A percentile compares a stretch with the other conserved stretches of the same genome.
These are phyloP conservation scores for Oligia strigilis DNA, from an alignment of 2,888 invertebrate species.

Conservation along the genomic window DNA sequence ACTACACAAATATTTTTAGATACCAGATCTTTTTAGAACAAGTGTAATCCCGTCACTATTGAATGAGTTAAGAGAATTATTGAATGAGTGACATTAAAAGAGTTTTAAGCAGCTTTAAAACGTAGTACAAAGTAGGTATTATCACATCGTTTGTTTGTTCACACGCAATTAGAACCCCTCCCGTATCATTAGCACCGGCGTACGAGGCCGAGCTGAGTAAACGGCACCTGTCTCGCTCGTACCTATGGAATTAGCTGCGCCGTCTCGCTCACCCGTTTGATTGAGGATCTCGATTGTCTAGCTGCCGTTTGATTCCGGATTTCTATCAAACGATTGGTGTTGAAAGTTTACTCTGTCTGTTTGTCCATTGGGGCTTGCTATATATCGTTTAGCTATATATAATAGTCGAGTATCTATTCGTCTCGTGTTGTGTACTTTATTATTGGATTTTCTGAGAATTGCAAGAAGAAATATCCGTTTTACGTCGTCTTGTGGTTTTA, in stretches of 20 bases:
- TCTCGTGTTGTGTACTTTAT: conserved; percentile 33
- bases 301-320: conserved; percentile 81
- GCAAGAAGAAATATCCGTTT: conserved; percentile 30
- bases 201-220: conserved; percentile 71
- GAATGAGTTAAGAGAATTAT: conserved; percentile 21
- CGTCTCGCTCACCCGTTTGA: conserved; percentile 76
- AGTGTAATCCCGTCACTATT: conserved; percentile 33
- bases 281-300: conserved; percentile 84
- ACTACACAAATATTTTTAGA: conserved; percentile 62
- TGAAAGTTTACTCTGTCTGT: conserved; percentile 79
- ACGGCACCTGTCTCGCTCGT: conserved; percentile 71
- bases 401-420: conserved; percentile 49
- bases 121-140: conserved; percentile 80
- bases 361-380: conserved; percentile 71
- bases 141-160: conserved; percentile 86
- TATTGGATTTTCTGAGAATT: conserved; percentile 56
- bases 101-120: conserved; percentile 59
- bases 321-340: conserved; percentile 83
- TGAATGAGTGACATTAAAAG: conserved; percentile 42
- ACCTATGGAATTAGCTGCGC: conserved; percentile 64
- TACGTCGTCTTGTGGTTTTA: conserved; percentile 10
- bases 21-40: conserved; percentile 23
- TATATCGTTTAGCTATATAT: conserved; percentile 63
- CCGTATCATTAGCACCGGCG: conserved; percentile 87
- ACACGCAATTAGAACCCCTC: conserved; percentile 88